Conservation (phyloP, 2,797 vertebrate genomes). For the Lagorchestes hirsutus region DNA sequence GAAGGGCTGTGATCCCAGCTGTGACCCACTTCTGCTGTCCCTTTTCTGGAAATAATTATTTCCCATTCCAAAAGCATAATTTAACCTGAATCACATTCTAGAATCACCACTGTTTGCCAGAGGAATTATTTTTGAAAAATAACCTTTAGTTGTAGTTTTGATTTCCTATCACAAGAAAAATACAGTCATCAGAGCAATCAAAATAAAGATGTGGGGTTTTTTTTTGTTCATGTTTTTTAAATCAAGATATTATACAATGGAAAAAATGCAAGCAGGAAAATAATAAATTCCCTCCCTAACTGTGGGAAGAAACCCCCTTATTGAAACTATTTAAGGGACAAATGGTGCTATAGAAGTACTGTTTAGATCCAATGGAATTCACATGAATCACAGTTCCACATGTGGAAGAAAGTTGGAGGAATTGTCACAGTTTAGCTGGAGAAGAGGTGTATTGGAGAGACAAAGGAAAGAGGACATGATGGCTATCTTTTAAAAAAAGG, state of each 20-base stretch:
- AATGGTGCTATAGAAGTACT: background rate
- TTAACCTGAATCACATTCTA: conserved; percentile 12
- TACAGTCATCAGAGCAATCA: conserved; percentile 4
- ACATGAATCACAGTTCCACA: background rate
- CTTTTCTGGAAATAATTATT: conserved; percentile 5
- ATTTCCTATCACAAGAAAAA: background rate
- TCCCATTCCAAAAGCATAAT: conserved; percentile 20
- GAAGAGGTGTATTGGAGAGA: too few species aligned
- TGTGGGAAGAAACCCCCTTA: background rate
- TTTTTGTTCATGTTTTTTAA: conserved; percentile 20
- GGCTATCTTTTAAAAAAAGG: too few species aligned
- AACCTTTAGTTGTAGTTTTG: too few species aligned
- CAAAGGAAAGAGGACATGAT: too few species aligned
- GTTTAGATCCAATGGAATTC: conserved; percentile 9
- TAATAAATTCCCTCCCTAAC: too few species aligned
- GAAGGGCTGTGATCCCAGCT: too few species aligned
- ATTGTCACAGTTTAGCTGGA: too few species aligned
- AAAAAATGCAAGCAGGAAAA: background rate
- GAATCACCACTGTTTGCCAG: background rate
- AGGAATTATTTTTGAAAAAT: too few species aligned
- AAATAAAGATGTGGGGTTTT: conserved; percentile 11
- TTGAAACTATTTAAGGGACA: conserved; percentile 22
- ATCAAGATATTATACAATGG: conserved; percentile 7
- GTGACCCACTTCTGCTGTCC: too few species aligned
- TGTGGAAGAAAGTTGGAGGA: background rate